Base-by-base conservation (phyloP, 2,797 vertebrate genomes). In the Acanthiza pusilla region DNA sequence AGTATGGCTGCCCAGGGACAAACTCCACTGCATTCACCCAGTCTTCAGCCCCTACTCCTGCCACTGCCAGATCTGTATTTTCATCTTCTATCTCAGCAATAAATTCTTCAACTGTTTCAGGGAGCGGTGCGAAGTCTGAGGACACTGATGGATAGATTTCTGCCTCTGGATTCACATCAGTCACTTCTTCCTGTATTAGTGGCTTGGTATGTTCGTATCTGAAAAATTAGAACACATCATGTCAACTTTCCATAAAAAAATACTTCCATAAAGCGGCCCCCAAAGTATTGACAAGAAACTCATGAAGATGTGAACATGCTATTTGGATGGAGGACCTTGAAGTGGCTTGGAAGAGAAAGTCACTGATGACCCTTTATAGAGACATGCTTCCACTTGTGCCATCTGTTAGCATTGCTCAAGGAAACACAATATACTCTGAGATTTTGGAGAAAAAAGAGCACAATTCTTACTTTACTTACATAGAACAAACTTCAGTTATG, bases 1-100 rank as follows among this genome's bases (percentile, higher is more conserved):
- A 99, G 98, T 99, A 99, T 6, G 99, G 99, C 97, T 99, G 99
- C 91, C 99, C 99, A 60, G 99, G 99, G 75, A 99, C 98, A 96
- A 99, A 99, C 97, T 99, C 99, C 1, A 99, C 98, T 34, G 99
- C 99, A 77, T 99, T 99, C 97, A 99, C 99, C 99, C 99, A 99
- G 97, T 99, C 99, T 96, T 98, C 98, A 63, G 98, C 98, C 83
- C 97, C 98, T 16, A 98, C 97, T 89, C 98, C 98, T 61, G 97
- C 89, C 27, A 91, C 88, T 92, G 97, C 93, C 91, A 98, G 92
- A 87, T 96, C 95, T 43, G 67, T 48, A 86, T 65, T 97, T 97
- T 97, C 96, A 75, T 97, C 97, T 95, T 98, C 97, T 19, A 98
- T 91, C 89, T 98, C 97, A 36, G 93, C 83, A 75, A 96, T 94